Base-by-base conservation (phyloP, 2,113 vertebrate genomes). In the Jacana jacana region DNA sequence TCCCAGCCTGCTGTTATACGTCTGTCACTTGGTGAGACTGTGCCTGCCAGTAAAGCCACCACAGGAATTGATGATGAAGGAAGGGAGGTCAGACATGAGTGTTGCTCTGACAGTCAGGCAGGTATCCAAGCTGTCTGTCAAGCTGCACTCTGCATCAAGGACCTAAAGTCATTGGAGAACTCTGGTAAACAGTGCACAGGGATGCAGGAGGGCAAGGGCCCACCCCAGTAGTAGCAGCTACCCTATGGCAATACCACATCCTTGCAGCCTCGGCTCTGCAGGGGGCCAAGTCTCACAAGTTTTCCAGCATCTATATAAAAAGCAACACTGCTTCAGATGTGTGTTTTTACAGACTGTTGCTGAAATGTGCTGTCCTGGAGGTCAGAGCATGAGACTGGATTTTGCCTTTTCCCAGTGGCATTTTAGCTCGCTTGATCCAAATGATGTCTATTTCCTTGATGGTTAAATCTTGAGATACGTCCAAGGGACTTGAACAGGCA, bases 71-170 rank as follows among this genome's bases (percentile, higher is more conserved):
- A 8, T 17, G 58, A 49, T 18, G 39, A 72, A 27, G 31, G 61
- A 55, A 28, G 30, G 35, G 69, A 60, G 20, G 44, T 46, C 60
- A 69, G 64, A 73, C 46, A 10, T 0, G 3, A 77, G 25, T 19
- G 1, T 17, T 7, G 4, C 57, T 82, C 37, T 58, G 68, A 51
- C 27, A 15, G 16, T 31, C 35, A n/a, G 60, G 22, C 7, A 0
- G 6, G 30, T 46, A 15, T 70, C 60, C 0, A 0, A 80, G 72
- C 27, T 2, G 0, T 13, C 2, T 27, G n/a, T 35, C 27, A 40
- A 68, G 71, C n/a, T 1, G 4, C 22, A 13, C 1, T 2, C 63
- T 76, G 42, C 77, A 69, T 46, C 48, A 27, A 73, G 81, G 71
- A 39, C 57, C 33, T 40, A 28, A 27, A 30, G 19, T 46, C 0